These are phyloP conservation scores for Pipistrellus pipistrellus DNA, from an alignment of 2,797 vertebrate genomes.

Conservation along the genomic window DNA sequence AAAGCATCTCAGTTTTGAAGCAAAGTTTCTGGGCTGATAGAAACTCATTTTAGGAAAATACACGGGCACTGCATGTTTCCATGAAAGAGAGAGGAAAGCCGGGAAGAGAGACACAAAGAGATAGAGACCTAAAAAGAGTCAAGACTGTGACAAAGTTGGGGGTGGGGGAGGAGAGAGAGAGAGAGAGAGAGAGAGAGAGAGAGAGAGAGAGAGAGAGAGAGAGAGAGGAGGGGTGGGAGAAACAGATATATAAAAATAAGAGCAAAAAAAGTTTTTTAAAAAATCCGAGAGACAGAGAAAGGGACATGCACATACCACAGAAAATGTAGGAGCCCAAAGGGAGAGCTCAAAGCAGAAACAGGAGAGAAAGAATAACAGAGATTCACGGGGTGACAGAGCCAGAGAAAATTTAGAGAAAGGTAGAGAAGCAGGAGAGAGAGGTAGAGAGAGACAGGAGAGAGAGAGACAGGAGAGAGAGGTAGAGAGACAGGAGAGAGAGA, in stretches of 20 bases:
- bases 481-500: not conserved
- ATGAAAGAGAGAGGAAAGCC: not conserved
- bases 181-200: not conserved
- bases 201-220: not conserved
- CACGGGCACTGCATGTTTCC: not conserved
- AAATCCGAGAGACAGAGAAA: not conserved
- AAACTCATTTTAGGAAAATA: constrained; percentile 12
- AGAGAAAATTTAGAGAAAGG: not conserved
- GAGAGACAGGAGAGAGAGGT: not conserved
- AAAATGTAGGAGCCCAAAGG: not conserved
- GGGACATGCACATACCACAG: not conserved
- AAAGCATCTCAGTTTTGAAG: constrained; percentile 21
- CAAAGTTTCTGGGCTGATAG: not conserved
- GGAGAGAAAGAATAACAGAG: not conserved
- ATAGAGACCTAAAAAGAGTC: not conserved
- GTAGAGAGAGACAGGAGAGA: too few species aligned
- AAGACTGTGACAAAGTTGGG: not conserved
- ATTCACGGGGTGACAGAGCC: not conserved
- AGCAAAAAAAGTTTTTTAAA: not conserved
- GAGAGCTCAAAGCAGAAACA: not conserved
- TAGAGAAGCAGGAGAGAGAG: not conserved
- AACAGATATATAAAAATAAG: not conserved
- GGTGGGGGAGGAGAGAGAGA: rapidly evolving
- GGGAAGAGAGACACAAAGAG: not conserved
- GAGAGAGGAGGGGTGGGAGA: rapidly evolving